These are phyloP conservation scores for Monochamus saltuarius DNA, from an alignment of 1,140 invertebrate species.

Conservation along the genomic window DNA sequence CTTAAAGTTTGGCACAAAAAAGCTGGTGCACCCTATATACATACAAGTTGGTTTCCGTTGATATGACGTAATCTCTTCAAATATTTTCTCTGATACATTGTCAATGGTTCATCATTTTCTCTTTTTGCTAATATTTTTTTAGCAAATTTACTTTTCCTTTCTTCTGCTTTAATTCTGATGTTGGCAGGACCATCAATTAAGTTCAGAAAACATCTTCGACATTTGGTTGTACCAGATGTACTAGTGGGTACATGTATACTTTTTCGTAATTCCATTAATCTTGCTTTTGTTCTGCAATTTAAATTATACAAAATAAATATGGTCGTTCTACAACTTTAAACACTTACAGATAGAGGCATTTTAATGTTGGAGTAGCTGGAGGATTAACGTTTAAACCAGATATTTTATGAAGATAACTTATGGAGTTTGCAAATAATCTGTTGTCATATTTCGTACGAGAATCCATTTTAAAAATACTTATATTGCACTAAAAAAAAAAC, in stretches of 20 bases:
- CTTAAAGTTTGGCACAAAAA: no score
- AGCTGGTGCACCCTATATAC: no score
- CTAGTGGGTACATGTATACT: slow-evolving; percentile 12
- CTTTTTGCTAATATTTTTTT: slow-evolving; percentile 25
- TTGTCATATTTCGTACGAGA: background rate
- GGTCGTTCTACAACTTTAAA: background rate
- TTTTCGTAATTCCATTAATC: slow-evolving; percentile 23
- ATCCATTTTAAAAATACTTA: background rate
- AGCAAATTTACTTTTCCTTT: slow-evolving; percentile 23
- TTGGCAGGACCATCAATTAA: slow-evolving; percentile 18
- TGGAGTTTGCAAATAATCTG: slow-evolving; percentile 15
- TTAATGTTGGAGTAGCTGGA: slow-evolving; percentile 1
- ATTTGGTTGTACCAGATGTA: slow-evolving; percentile 15
- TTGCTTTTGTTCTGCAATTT: slow-evolving; percentile 27
- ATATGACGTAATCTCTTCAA: slow-evolving; percentile 16
- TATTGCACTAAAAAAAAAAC: no score
- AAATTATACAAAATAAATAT: background rate
- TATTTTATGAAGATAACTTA: slow-evolving; percentile 17
- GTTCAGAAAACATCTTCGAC: slow-evolving; percentile 30
- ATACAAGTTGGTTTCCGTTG: slow-evolving; percentile 17
- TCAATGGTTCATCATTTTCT: slow-evolving; percentile 16
- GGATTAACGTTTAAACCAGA: background rate
- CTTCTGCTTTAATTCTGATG: slow-evolving; percentile 14
- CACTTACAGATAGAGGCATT: slow-evolving; percentile 21
- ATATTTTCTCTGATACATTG: slow-evolving; percentile 31